Evolutionary conservation across 2,113 vertebrate genomes (phyloP).

Genomic region (Carassius gibelio): DNA sequence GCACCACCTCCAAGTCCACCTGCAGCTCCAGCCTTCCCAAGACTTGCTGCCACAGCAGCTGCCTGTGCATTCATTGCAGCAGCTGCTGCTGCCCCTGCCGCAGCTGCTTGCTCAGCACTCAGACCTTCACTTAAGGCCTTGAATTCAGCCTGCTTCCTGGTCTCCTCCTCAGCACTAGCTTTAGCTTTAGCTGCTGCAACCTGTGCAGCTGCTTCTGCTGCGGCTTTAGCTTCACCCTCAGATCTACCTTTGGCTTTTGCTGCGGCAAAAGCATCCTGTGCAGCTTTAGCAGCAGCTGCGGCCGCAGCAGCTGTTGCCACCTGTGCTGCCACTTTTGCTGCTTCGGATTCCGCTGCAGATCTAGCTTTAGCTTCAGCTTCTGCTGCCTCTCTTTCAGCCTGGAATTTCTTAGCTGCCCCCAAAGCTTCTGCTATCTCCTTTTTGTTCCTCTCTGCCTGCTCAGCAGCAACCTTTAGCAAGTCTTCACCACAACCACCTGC

Average conservation of each 20-base stretch:
- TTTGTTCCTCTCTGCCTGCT: conserved; percentile 69
- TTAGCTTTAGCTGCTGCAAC: conserved; percentile 52
- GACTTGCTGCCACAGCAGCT: background rate
- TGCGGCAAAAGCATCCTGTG: conserved; percentile 46
- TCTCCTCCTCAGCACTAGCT: conserved; percentile 39
- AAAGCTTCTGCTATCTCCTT: conserved; percentile 69
- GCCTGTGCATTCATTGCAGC: background rate
- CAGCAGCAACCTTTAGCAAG: conserved; percentile 68
- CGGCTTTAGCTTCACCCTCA: conserved; percentile 41
- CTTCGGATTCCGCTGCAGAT: conserved; percentile 41
- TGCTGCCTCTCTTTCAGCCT: conserved; percentile 63
- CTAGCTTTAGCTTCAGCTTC: conserved; percentile 53
- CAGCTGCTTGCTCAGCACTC: conserved; percentile 23
- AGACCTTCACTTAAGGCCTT: conserved; percentile 40
- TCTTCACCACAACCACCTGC: conserved; percentile 66
- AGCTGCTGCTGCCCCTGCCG: conserved; percentile 38
- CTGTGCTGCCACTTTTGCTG: conserved; percentile 53
- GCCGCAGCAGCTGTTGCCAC: conserved; percentile 58
- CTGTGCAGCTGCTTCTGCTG: conserved; percentile 38
- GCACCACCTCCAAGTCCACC: conserved; percentile 11
- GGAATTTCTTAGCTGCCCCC: conserved; percentile 63
- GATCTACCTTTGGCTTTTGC: conserved; percentile 50
- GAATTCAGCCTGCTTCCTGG: conserved; percentile 42
- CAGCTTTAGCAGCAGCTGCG: conserved; percentile 50
- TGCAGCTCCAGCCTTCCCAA: background rate